Base-by-base conservation (phyloP, 1,140 invertebrate species). In the Apis cerana region DNA sequence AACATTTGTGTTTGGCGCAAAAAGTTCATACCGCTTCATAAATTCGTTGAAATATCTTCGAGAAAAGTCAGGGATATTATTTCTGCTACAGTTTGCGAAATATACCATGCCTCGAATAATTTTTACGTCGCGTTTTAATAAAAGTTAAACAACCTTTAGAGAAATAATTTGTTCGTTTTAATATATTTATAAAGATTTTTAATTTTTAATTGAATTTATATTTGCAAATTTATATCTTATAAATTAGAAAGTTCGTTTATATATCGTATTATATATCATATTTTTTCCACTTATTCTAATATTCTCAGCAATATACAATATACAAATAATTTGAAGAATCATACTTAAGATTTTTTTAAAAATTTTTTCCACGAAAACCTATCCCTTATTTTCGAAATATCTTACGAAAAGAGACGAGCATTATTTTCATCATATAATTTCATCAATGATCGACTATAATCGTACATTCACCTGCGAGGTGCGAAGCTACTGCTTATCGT, bases 341-440 rank as follows among this genome's bases (percentile, higher is more conserved):
- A 2, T 4, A 33, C 33, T 33, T 33, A 33, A 33, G 33, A 33
- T 33, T 33, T 33, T 33, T 3, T 33, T 33, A 7, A 43, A 1
- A 43, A 43, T 43, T 43, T 43, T 0, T 43, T 43, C 33, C 4
- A 43, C 33, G 5, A 23, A 15, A 15, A 62, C 13, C 9, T 19
- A 9, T 9, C 0, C 15, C 1, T 9, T 10, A 33, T 1, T 48
- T 48, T 0, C 21, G 1, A 4, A 13, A 64, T 17, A 27, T 67
- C 11, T 43, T 12, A 1, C 11, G 0, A 21, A 5, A 8, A 0
- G 12, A 19, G 64, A 21, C 19, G 19, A 33, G 19, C 11, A 43
- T 54, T 80, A 54, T 64, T 80, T 50, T 67, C 43, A 12, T 43
- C 61, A 75, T 75, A 75, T 17, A 59, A 43, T 43, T 81, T 67